Conservation (phyloP, 2,888 invertebrate genomes). For the Spodoptera exigua region DNA sequence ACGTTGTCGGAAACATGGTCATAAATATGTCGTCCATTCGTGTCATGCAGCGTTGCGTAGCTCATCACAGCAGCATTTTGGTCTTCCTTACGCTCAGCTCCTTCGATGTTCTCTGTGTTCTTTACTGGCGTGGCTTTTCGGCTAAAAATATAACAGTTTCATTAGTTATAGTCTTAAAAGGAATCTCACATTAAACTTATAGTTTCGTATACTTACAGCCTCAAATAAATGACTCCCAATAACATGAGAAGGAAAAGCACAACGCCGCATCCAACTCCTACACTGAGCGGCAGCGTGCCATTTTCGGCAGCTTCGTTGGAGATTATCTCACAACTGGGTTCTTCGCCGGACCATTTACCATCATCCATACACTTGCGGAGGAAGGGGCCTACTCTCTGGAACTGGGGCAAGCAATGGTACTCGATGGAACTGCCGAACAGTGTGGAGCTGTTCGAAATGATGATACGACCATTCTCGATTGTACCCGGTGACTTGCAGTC, state of each 20-base stretch:
- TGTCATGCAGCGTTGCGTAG: constrained; percentile 94
- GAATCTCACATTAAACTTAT: background rate
- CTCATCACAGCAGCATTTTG: constrained; percentile 97
- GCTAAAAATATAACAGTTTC: constrained; percentile 72
- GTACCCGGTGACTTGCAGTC: constrained; percentile 94
- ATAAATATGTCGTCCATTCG: constrained; percentile 87
- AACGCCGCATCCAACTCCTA: constrained; percentile 95
- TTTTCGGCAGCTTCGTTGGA: constrained; percentile 92
- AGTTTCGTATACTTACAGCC: constrained; percentile 91
- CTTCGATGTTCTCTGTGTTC: constrained; percentile 96
- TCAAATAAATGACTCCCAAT: constrained; percentile 94
- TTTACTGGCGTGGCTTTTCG: constrained; percentile 96
- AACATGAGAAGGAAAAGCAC: constrained; percentile 94
- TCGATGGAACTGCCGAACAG: constrained; percentile 95
- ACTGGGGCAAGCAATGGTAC: constrained; percentile 96
- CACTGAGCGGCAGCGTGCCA: constrained; percentile 93
- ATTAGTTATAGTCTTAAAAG: background rate
- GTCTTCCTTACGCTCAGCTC: constrained; percentile 95
- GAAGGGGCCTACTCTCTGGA: constrained; percentile 94
- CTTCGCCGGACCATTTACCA: constrained; percentile 96
- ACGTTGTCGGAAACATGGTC: constrained; percentile 91
- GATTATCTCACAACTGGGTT: constrained; percentile 94
- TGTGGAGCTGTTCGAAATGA: constrained; percentile 95
- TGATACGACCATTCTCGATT: constrained; percentile 95
- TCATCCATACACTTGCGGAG: constrained; percentile 95